Evolutionary conservation across 1,140 invertebrate species (phyloP).

Genomic region (Nixonia krombeini): DNA sequence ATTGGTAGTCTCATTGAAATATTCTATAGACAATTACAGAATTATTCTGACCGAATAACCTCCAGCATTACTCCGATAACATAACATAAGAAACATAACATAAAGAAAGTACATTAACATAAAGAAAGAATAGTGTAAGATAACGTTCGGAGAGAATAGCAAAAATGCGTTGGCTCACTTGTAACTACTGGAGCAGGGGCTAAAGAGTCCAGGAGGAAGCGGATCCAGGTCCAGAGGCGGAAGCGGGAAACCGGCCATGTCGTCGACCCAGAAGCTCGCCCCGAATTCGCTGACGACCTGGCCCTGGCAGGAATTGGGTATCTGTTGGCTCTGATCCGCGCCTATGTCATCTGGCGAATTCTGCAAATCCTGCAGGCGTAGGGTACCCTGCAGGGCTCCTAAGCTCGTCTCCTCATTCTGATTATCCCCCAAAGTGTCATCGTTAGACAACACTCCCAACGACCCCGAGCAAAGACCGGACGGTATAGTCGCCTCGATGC

Average conservation of each 20-base stretch:
- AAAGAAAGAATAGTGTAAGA: no score
- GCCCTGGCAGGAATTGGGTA: conserved; percentile 56
- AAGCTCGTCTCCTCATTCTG: conserved; percentile 58
- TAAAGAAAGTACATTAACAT: no score
- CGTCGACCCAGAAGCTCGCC: conserved; percentile 78
- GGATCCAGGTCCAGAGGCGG: conserved; percentile 84
- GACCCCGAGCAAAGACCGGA: conserved; percentile 63
- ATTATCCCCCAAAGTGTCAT: conserved; percentile 56
- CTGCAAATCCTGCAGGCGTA: conserved; percentile 65
- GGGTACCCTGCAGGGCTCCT: conserved; percentile 55
- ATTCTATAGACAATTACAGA: no score
- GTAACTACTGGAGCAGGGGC: conserved; percentile 79
- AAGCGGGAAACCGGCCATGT: conserved; percentile 85
- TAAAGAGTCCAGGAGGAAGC: conserved; percentile 78
- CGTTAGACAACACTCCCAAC: conserved; percentile 59
- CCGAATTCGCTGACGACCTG: conserved; percentile 67
- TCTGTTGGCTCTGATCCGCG: conserved; percentile 58
- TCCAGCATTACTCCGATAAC: no score
- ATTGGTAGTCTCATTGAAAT: not conserved
- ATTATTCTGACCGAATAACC: no score
- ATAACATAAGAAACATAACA: no score
- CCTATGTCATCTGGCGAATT: conserved; percentile 59
- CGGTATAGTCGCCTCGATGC: conserved; percentile 69
- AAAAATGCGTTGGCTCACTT: no score
- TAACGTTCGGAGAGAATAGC: no score